Percentiles rank a stretch among this genome's conserved stretches.
Conservation (phyloP, 2,797 vertebrate genomes). For the Galaxias olidus region DNA sequence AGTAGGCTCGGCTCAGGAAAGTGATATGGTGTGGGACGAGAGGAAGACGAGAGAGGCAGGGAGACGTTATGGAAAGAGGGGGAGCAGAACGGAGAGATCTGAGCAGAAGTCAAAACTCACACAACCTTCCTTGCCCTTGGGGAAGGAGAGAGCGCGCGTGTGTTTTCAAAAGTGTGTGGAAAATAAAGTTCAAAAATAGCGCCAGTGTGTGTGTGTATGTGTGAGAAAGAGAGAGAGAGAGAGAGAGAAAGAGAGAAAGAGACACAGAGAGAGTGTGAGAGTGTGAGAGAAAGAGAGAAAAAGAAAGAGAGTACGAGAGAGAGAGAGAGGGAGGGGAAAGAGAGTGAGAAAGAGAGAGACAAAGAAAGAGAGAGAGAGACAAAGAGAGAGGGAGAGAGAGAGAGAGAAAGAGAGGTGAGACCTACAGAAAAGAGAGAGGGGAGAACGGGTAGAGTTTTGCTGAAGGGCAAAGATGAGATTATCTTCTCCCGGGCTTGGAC, state of each 20-base stretch:
- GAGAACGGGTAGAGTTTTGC: slow-evolving; percentile 23
- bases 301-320: slow-evolving; percentile 3
- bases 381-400: not conserved
- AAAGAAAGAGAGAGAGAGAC: not conserved
- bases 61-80: slow-evolving; percentile 34
- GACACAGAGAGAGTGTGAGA: slow-evolving; percentile 5
- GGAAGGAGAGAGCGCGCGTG: slow-evolving; percentile 13
- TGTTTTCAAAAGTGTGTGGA: not conserved
- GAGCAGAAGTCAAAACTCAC: slow-evolving; percentile 50
- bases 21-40: slow-evolving; percentile 3
- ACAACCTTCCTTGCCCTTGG: slow-evolving; percentile 63
- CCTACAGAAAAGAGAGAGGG: not conserved
- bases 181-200: not conserved
- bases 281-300: slow-evolving; percentile 3
- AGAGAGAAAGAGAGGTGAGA: not conserved
- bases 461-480: slow-evolving; percentile 65
- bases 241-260: slow-evolving; percentile 1
- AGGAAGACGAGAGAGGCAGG: slow-evolving; percentile 17
- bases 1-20: slow-evolving; percentile 4
- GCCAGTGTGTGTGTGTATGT: slow-evolving; percentile 5
- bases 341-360: not conserved
- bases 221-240: slow-evolving; percentile 1
- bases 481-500: slow-evolving; percentile 49
- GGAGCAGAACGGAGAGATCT: too few relatives aligned
- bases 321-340: slow-evolving; percentile 15